These are phyloP conservation scores for Bedellia somnulentella DNA, from an alignment of 2,888 invertebrate species.

Conservation along the genomic window DNA sequence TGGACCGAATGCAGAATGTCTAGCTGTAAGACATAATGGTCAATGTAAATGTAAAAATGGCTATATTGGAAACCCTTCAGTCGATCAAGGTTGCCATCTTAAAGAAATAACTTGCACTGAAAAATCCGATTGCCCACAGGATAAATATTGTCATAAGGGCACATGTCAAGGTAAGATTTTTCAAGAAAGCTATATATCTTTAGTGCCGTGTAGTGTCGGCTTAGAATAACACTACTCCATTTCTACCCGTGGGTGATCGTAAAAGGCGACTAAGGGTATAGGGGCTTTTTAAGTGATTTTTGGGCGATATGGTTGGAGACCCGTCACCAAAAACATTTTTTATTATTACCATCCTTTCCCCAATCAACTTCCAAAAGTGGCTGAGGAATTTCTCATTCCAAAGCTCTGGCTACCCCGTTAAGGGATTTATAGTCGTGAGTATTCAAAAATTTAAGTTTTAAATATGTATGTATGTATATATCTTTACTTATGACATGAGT, in stretches of 20 bases:
- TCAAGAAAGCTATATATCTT: neutral
- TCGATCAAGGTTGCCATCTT: slow-evolving; percentile 74
- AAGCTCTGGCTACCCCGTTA: too few relatives aligned
- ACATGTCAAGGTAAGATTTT: slow-evolving; percentile 71
- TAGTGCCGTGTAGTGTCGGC: too few relatives aligned
- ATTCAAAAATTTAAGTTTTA: neutral
- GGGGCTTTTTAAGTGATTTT: too few relatives aligned
- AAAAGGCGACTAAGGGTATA: too few relatives aligned
- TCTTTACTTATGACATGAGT: neutral
- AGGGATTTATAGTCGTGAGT: neutral
- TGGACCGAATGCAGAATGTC: slow-evolving; percentile 83
- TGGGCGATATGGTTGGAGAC: too few relatives aligned
- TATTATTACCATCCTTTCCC: too few relatives aligned
- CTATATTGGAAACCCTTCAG: slow-evolving; percentile 76
- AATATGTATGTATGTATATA: neutral
- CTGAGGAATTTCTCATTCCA: too few relatives aligned
- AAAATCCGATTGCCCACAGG: slow-evolving; percentile 73
- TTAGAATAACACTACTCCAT: too few relatives aligned
- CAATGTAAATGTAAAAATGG: slow-evolving; percentile 79
- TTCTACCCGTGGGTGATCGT: too few relatives aligned
- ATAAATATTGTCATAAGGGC: slow-evolving; percentile 80
- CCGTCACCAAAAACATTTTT: too few relatives aligned
- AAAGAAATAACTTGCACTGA: slow-evolving; percentile 71
- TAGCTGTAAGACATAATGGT: slow-evolving; percentile 72
- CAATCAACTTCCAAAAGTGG: too few relatives aligned